Evolutionary conservation across 2,797 vertebrate species (phyloP).

Genomic region (Falco columbarius): DNA sequence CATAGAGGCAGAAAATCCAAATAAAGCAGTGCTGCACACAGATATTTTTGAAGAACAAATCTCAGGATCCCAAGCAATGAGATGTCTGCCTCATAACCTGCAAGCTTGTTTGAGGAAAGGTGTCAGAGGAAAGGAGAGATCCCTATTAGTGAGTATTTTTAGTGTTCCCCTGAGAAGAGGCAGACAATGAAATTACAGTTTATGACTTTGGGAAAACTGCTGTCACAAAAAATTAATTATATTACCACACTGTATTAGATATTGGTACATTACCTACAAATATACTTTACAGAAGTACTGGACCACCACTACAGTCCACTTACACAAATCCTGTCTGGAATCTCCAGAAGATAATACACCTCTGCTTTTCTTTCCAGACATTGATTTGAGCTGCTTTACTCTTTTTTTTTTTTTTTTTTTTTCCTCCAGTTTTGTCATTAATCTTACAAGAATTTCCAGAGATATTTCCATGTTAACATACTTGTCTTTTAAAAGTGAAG

Average conservation of each 20-base stretch:
- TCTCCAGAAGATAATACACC: neutral
- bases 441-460: slow-evolving; percentile 8
- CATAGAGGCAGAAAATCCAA: slow-evolving; percentile 3
- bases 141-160: neutral
- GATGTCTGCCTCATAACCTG: neutral
- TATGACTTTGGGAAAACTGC: neutral
- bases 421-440: neutral
- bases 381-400: neutral
- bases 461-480: neutral
- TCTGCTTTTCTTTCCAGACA: neutral
- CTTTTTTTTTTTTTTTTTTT: neutral
- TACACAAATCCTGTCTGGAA: neutral
- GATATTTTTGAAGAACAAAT: neutral
- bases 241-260: neutral
- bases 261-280: neutral
- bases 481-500: neutral
- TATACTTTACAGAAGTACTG: neutral
- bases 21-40: neutral
- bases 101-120: neutral
- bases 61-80: neutral
- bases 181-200: slow-evolving; percentile 5
- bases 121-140: neutral
- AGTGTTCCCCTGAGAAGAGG: neutral
- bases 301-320: neutral
- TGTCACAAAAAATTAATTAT: neutral